Percentiles rank a stretch among this genome's conserved stretches.
phyloP scores from a whole-genome alignment of 1,140 invertebrate genomes.

The Drosophila willistoni region DNA sequence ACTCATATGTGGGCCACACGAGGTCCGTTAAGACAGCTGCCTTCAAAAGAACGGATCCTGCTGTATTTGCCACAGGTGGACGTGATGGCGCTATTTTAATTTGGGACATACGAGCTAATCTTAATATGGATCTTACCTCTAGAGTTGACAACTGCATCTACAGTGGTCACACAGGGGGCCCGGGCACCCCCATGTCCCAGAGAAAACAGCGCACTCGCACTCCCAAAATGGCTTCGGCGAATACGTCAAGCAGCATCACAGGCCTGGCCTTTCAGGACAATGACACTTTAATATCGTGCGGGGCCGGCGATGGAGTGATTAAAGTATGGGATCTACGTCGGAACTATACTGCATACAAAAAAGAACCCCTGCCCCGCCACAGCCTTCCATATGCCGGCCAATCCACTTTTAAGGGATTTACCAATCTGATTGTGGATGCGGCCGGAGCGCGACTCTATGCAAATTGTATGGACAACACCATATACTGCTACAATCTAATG shows the following conservation, averaged over 20 bases:
- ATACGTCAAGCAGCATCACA: conserved; percentile 88
- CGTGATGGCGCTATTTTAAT: conserved; percentile 92
- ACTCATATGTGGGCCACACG: conserved; percentile 88
- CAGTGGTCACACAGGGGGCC: conserved; percentile 85
- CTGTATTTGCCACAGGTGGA: conserved; percentile 92
- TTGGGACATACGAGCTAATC: conserved; percentile 90
- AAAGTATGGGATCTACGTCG: conserved; percentile 95
- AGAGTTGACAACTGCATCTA: conserved; percentile 87
- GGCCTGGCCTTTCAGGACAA: conserved; percentile 90
- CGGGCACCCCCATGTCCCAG: conserved; percentile 84
- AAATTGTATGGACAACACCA: conserved; percentile 92
- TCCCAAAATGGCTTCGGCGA: conserved; percentile 67
- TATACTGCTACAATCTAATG: conserved; percentile 92
- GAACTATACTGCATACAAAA: conserved; percentile 88
- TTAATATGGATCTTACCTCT: conserved; percentile 82
- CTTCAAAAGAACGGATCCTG: conserved; percentile 87
- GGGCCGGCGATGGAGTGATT: conserved; percentile 91
- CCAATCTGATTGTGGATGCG: conserved; percentile 90
- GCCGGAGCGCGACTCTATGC: conserved; percentile 89
- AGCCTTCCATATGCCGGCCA: conserved; percentile 88
- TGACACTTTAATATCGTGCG: conserved; percentile 90
- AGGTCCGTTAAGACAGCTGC: conserved; percentile 91
- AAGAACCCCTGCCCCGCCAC: conserved; percentile 88
- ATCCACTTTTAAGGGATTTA: conserved; percentile 89
- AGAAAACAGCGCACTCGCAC: conserved; percentile 80